Evolutionary conservation across 2,888 invertebrate genomes (phyloP).

Genomic region (Athetis lepigone): DNA sequence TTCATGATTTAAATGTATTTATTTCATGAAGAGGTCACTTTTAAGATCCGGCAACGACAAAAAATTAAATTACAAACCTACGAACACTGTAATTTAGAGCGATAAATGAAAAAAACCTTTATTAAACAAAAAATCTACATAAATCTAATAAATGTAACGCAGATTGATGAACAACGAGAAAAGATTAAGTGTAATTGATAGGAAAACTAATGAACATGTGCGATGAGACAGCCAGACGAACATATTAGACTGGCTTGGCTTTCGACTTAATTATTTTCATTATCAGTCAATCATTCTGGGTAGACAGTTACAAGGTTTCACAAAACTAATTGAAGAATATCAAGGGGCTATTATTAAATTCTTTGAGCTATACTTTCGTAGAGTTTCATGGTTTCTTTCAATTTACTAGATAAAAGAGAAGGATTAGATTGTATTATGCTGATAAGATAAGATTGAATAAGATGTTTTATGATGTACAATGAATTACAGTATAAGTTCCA

Average conservation of each 20-base stretch:
- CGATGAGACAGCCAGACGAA: constrained; percentile 27
- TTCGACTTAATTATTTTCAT: constrained; percentile 37
- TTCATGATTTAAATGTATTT: too few species aligned
- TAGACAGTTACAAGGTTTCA: constrained; percentile 39
- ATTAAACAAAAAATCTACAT: constrained; percentile 14
- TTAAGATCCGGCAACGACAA: too few species aligned
- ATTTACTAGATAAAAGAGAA: background rate
- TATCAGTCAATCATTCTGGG: constrained; percentile 27
- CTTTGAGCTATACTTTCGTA: constrained; percentile 11
- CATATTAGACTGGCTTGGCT: constrained; percentile 36
- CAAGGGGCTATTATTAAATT: constrained; percentile 9
- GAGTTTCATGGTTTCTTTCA: constrained; percentile 28
- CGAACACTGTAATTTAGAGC: too few species aligned
- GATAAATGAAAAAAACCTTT: too few species aligned
- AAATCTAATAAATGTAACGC: constrained; percentile 3
- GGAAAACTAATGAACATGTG: constrained; percentile 42
- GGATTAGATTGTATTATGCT: background rate
- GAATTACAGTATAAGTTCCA: too few species aligned
- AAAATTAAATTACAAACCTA: too few species aligned
- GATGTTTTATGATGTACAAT: background rate
- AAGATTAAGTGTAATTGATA: constrained; percentile 49
- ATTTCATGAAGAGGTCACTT: too few species aligned
- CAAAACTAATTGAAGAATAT: constrained; percentile 24
- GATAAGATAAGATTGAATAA: background rate
- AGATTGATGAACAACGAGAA: constrained; percentile 39